Evolutionary conservation across 2,888 invertebrate species (phyloP).

Genomic region (Patella depressa): DNA sequence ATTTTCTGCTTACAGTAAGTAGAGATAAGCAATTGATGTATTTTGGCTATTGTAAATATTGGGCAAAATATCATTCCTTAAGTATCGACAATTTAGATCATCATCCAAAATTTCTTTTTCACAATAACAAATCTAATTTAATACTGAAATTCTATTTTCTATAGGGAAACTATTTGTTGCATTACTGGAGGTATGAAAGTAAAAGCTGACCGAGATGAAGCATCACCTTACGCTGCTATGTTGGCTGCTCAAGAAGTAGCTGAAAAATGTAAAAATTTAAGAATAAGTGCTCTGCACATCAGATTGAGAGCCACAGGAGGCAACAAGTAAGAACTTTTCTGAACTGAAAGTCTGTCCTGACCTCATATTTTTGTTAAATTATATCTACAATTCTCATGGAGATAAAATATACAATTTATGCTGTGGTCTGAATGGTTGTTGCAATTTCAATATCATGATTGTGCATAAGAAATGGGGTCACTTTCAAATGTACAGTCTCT

Average conservation of each 20-base stretch:
- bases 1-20: too few relatives aligned
- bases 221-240: slow-evolving; percentile 99
- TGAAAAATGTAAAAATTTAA: slow-evolving; percentile 96
- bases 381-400: too few relatives aligned
- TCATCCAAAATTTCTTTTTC: background rate
- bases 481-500: too few relatives aligned
- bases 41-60: too few relatives aligned
- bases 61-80: too few relatives aligned
- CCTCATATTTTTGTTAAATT: too few relatives aligned
- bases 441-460: too few relatives aligned
- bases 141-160: slow-evolving; percentile 14
- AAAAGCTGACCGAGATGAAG: slow-evolving; percentile 99
- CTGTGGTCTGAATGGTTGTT: too few relatives aligned
- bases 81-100: background rate
- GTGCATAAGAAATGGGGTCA: too few relatives aligned
- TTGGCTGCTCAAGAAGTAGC: slow-evolving; percentile 99
- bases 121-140: background rate
- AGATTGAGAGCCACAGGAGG: slow-evolving; percentile 99
- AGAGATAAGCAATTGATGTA: too few relatives aligned
- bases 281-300: slow-evolving; percentile 98
- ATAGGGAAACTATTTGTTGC: slow-evolving; percentile 78
- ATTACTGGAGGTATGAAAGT: slow-evolving; percentile 97
- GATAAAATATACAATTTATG: too few relatives aligned
- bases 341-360: too few relatives aligned
- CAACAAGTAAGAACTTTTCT: slow-evolving; percentile 75